A percentile compares a stretch with the other conserved stretches of the same genome.
Conservation (phyloP, 2,888 invertebrate genomes). For the Odontocolon sp. region DNA sequence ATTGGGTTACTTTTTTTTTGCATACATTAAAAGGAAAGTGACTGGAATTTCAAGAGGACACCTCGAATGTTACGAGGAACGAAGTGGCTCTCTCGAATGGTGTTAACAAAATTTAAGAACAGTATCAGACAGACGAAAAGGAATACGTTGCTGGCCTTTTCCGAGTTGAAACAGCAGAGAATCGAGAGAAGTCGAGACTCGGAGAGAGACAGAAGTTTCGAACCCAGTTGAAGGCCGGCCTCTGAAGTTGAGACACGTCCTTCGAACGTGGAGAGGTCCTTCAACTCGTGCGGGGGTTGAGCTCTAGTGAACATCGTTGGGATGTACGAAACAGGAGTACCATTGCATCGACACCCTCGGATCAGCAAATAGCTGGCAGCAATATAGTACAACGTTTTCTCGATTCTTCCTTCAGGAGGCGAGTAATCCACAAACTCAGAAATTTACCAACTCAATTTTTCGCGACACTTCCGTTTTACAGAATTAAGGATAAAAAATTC, state of each 20-base stretch:
- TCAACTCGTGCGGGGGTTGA: constrained; percentile 39
- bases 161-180: constrained; percentile 22
- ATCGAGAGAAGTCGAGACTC: constrained; percentile 33
- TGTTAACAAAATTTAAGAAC: constrained; percentile 53
- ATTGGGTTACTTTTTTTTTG: constrained; percentile 21
- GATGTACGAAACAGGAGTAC: not conserved
- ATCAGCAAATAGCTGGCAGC: too few species aligned
- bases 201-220: constrained; percentile 54
- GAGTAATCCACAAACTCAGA: too few species aligned
- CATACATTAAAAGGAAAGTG: constrained; percentile 47
- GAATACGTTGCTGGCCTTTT: constrained; percentile 31
- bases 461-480: too few species aligned
- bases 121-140: constrained; percentile 15
- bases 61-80: constrained; percentile 39
- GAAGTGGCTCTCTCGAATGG: constrained; percentile 45
- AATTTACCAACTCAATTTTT: too few species aligned
- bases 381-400: too few species aligned
- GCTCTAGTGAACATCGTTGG: not conserved
- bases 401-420: too few species aligned
- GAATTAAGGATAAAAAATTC: too few species aligned
- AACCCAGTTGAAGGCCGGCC: constrained; percentile 51
- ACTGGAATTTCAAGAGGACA: constrained; percentile 32
- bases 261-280: constrained; percentile 61
- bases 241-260: constrained; percentile 68
- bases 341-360: too few species aligned